Evolutionary conservation across 2,888 invertebrate species (phyloP), one percentile per base, ranked within the genome.

Genomic region (Plagiodera versicolora): DNA sequence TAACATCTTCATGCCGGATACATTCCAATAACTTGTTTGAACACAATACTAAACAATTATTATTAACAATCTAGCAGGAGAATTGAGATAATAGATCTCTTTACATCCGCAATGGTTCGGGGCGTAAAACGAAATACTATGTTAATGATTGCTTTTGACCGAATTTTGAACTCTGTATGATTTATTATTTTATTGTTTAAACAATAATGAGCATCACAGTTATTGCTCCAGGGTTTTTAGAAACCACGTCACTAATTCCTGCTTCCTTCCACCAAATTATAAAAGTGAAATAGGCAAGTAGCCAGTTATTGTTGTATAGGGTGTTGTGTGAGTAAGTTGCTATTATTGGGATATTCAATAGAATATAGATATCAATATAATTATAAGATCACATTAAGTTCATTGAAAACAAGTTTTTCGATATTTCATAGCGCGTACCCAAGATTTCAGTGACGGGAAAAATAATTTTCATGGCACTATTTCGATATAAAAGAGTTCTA

Each of bases 141-240:
- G 32, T 32, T 52, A 14, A 39, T 52, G 5, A 51, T 51, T 32
- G 39, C 52, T 53, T 24, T 53, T 44, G 53, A 20, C 53, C 53
- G 53, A 53, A 53, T 24, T 53, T 45, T 10, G 39, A 11, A 44
- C 28, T 53, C 2, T 5, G 53, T 28, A 24, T 53, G 30, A 53
- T 53, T 53, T 45, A 53, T 53, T 16, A 14, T 53, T 28, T 53
- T 44, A 53, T 53, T 53, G 53, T 14, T 28, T 16, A 18, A 53
- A 53, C 53, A 44, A 53, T 35, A 44, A 39, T 16, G 19, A 45
- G 24, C 28, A 35, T 16, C 11, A 53, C 53, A 53, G 53, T 53
- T 53, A 53, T 53, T 16, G 39, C 53, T 44, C 19, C 39, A 20
- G 53, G 52, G 24, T 44, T 2, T 16, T 44, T 24, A 16, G 20